Percentiles rank a stretch among this genome's conserved stretches.
These are phyloP conservation scores for Galerucella pusilla DNA, from an alignment of 2,888 invertebrate genomes.

Conservation along the genomic window DNA sequence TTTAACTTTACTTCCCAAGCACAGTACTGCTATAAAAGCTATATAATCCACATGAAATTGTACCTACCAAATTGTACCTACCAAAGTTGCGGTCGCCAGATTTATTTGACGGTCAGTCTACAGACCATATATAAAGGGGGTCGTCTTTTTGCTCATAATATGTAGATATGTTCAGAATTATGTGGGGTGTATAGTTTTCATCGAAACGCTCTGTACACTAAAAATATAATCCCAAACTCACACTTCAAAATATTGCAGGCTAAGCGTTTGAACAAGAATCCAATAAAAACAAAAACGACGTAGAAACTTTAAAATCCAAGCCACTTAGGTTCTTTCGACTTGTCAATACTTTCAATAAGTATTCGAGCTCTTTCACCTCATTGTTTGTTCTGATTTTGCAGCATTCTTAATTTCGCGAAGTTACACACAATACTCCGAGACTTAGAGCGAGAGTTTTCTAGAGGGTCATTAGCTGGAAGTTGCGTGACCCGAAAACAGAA, in stretches of 20 bases:
- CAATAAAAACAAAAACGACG: conserved; percentile 2
- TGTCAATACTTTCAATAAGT: conserved; percentile 17
- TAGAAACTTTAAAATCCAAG: not conserved
- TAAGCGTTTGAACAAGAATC: not conserved
- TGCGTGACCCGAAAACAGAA: conserved; percentile 52
- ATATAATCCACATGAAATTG: too few species aligned
- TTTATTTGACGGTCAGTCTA: too few species aligned
- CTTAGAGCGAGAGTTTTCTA: conserved; percentile 13
- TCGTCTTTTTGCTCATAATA: too few species aligned
- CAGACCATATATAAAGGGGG: too few species aligned
- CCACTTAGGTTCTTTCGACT: not conserved
- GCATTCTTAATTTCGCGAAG: conserved; percentile 26
- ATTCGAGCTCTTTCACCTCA: conserved; percentile 9
- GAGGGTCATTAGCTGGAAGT: conserved; percentile 48
- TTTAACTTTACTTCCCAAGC: too few species aligned
- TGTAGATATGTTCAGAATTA: too few species aligned
- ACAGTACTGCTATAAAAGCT: too few species aligned
- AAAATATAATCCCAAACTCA: not conserved
- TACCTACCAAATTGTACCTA: too few species aligned
- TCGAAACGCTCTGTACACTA: not conserved
- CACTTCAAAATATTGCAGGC: not conserved
- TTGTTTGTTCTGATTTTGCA: conserved; percentile 30
- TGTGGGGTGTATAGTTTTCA: too few species aligned
- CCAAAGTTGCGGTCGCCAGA: too few species aligned
- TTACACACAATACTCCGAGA: conserved; percentile 20